A percentile compares a stretch with the other conserved stretches of the same genome.
Evolutionary conservation across 2,113 vertebrate species (phyloP).

Genomic region (Motacilla alba): DNA sequence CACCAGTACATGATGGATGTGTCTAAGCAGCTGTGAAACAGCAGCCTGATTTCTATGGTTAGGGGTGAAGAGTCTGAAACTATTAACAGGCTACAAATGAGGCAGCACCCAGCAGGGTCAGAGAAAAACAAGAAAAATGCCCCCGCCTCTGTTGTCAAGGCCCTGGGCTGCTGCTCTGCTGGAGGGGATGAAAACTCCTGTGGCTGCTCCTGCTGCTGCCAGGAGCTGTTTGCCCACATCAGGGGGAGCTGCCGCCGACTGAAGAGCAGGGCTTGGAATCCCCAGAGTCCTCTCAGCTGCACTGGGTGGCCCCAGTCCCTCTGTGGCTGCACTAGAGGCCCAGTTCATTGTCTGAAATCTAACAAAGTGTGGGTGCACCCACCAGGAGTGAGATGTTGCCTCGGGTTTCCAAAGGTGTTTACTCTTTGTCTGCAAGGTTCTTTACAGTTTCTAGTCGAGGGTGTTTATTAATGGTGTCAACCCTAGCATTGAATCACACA

Average conservation of each 20-base stretch:
- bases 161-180: not conserved
- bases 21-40: not conserved
- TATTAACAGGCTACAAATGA: not conserved
- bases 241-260: not conserved
- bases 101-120: not conserved
- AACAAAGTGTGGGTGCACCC: not conserved
- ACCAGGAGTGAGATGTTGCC: not conserved
- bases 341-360: not conserved
- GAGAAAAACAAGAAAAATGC: not conserved
- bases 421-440: not conserved
- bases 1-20: not conserved
- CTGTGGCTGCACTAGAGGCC: not conserved
- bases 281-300: not conserved
- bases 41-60: not conserved
- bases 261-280: not conserved
- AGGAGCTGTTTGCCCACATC: rapidly evolving
- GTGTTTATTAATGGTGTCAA: not conserved
- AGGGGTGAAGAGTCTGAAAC: not conserved
- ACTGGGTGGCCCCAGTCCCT: rapidly evolving
- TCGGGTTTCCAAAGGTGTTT: not conserved
- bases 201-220: rapidly evolving
- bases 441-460: not conserved
- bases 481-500: not conserved
- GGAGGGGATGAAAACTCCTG: not conserved
- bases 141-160: rapidly evolving